A percentile compares a stretch with the other conserved stretches of the same genome.
Conservation (phyloP, 2,113 vertebrate genomes). For the Nyctereutes procyonoides region DNA sequence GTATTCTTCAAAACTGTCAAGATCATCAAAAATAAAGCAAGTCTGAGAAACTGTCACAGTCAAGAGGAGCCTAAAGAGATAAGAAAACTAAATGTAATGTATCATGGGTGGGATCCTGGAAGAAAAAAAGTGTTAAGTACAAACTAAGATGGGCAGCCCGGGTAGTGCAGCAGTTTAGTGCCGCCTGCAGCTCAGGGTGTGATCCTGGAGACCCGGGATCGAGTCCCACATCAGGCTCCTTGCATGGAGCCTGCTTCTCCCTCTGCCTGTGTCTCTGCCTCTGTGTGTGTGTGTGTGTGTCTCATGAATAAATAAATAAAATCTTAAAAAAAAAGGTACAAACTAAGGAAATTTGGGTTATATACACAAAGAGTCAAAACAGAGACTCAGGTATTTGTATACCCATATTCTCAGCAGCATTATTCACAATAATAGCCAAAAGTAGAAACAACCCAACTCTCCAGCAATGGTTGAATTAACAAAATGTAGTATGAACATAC, state of each 20-base stretch:
- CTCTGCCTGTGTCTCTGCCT: no score
- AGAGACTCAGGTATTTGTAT: neutral
- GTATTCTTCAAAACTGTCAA: neutral
- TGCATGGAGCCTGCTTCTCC: no score
- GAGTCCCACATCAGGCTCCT: no score
- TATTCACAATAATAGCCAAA: neutral
- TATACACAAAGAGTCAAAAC: neutral
- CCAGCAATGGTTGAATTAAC: neutral
- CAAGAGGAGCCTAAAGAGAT: neutral
- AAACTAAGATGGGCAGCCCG: neutral
- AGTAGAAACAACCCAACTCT: neutral
- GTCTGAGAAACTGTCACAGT: neutral
- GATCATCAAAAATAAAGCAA: neutral
- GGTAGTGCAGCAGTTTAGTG: no score
- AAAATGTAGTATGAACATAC: neutral
- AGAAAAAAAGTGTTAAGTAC: neutral
- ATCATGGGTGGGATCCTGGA: neutral
- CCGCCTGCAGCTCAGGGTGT: no score
- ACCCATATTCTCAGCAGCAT: neutral
- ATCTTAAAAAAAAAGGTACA: neutral
- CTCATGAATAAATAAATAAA: no score
- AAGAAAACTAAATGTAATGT: neutral
- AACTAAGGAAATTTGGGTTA: neutral
- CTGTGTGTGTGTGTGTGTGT: no score
- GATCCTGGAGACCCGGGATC: no score